Evolutionary conservation across 2,888 invertebrate genomes (phyloP).

Genomic region (Trichogramma dendrolimi): DNA sequence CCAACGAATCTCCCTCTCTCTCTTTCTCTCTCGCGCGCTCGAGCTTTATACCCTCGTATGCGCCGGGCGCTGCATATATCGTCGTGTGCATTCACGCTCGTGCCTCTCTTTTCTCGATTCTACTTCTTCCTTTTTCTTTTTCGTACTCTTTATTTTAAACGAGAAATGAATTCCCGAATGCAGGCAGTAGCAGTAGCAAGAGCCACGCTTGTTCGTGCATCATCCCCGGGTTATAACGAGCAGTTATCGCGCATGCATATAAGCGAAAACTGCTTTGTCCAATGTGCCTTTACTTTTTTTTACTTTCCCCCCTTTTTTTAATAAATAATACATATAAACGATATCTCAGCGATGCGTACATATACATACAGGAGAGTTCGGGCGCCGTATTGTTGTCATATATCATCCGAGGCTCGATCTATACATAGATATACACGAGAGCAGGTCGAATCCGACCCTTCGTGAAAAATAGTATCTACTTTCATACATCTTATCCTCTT

Average conservation of each 20-base stretch:
- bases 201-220: no score
- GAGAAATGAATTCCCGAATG: no score
- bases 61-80: not conserved
- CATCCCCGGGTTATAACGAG: no score
- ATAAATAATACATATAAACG: no score
- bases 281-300: no score
- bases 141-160: not conserved
- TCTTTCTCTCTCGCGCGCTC: conserved; percentile 6
- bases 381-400: conserved; percentile 42
- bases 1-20: conserved; percentile 17
- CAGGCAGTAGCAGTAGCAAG: no score
- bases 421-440: conserved; percentile 33
- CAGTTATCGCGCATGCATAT: no score
- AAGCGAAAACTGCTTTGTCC: no score
- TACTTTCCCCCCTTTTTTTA: no score
- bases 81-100: conserved; percentile 25
- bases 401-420: conserved; percentile 34
- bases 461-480: conserved; percentile 13
- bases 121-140: conserved; percentile 8
- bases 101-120: conserved; percentile 19
- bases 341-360: no score
- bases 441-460: conserved; percentile 5
- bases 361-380: conserved; percentile 30
- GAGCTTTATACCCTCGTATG: not conserved
- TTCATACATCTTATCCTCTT: conserved; percentile 14